These are phyloP conservation scores for Orchesella flavescens DNA, from an alignment of 2,888 invertebrate genomes.

Conservation along the genomic window DNA sequence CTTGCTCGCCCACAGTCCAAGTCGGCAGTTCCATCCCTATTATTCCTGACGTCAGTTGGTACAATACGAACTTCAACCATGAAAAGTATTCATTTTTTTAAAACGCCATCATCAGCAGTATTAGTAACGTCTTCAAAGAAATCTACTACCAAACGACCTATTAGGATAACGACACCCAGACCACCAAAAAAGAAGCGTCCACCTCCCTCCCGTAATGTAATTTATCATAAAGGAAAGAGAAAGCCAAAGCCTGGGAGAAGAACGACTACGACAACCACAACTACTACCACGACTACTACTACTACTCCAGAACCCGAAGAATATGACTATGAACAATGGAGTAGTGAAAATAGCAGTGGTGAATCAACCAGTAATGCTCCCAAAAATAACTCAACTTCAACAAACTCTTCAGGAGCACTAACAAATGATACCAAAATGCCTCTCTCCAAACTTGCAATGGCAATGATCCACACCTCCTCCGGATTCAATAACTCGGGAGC, in stretches of 20 bases:
- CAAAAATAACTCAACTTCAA: neutral
- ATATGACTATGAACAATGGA: conserved; percentile 1
- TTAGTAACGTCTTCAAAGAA: neutral
- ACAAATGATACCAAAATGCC: neutral
- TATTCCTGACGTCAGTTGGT: neutral
- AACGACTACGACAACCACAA: conserved; percentile 2
- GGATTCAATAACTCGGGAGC: conserved; percentile 29
- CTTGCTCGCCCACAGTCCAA: neutral
- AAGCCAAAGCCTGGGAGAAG: conserved; percentile 23
- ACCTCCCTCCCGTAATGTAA: conserved; percentile 13
- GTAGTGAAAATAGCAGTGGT: too few species aligned
- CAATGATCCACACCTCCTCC: conserved; percentile 43
- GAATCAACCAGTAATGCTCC: neutral
- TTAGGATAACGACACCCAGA: conserved; percentile 6
- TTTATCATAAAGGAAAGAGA: conserved; percentile 37
- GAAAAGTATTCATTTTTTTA: neutral
- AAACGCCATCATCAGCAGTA: neutral
- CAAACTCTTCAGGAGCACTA: too few species aligned
- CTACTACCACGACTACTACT: conserved; percentile 18
- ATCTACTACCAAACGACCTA: conserved; percentile 13
- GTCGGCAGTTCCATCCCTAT: neutral
- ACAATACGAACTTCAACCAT: conserved; percentile 7
- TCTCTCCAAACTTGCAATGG: conserved; percentile 47
- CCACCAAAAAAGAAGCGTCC: conserved; percentile 10
- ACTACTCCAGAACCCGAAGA: neutral